Evolutionary conservation across 2,797 vertebrate genomes (phyloP).

Genomic region (Pseudotriccus pelzelni): DNA sequence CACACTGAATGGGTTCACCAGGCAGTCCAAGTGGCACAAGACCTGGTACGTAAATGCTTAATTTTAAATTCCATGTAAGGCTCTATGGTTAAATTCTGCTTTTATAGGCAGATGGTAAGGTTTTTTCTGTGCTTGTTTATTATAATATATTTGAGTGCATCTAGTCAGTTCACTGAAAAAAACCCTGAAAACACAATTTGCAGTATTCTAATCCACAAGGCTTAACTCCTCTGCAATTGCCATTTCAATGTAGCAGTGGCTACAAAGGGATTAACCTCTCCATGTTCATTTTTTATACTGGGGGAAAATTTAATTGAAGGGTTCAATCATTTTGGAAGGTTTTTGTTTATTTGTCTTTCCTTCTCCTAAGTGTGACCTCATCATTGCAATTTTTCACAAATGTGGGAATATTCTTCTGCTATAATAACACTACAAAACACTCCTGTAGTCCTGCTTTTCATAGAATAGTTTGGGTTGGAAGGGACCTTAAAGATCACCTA

Average conservation of each 20-base stretch:
- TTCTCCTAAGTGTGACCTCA: neutral
- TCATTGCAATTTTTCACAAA: neutral
- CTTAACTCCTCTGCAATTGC: slow-evolving; percentile 6
- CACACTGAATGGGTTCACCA: accelerated
- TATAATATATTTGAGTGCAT: neutral
- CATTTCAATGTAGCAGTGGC: neutral
- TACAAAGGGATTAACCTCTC: slow-evolving; percentile 15
- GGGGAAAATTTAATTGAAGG: neutral
- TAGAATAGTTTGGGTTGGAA: neutral
- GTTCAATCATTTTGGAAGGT: neutral
- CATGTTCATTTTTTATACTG: neutral
- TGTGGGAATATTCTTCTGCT: neutral
- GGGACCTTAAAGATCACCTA: neutral
- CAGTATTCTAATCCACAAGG: slow-evolving; percentile 28
- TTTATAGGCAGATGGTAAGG: slow-evolving; percentile 36
- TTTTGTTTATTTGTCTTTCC: neutral
- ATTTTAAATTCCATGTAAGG: slow-evolving; percentile 1
- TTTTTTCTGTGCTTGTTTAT: slow-evolving; percentile 6
- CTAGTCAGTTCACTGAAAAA: neutral
- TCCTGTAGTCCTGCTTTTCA: neutral
- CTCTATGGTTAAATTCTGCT: neutral
- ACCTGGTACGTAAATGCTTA: neutral
- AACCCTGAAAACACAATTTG: neutral
- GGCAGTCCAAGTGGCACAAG: neutral
- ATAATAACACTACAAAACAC: neutral